Percentiles rank a stretch among this genome's conserved stretches.
Evolutionary conservation across 2,888 invertebrate species (phyloP).

Genomic region (Hemaris fuciformis): DNA sequence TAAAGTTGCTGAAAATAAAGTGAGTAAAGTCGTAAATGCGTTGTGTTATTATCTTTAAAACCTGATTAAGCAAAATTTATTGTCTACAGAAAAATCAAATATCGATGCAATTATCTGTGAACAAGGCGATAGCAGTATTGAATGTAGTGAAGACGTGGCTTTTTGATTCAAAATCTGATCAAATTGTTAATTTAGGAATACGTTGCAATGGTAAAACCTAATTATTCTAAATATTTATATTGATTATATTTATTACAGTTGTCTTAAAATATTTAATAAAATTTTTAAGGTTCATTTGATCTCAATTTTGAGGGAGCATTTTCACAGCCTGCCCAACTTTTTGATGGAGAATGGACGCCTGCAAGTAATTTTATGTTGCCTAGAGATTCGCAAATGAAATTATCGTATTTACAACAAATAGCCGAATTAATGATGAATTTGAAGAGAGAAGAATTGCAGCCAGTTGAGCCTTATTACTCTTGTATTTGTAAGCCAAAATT

Average conservation of each 20-base stretch:
- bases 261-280: no score
- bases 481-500: slow-evolving; percentile 49
- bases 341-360: slow-evolving; percentile 70
- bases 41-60: neutral
- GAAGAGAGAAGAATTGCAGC: slow-evolving; percentile 47
- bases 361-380: slow-evolving; percentile 57
- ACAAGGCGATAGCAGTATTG: slow-evolving; percentile 63
- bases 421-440: slow-evolving; percentile 49
- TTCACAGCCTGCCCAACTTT: slow-evolving; percentile 79
- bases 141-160: slow-evolving; percentile 79
- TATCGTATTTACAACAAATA: slow-evolving; percentile 59
- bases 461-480: slow-evolving; percentile 40
- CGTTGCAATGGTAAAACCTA: slow-evolving; percentile 73
- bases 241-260: no score
- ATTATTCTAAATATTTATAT: neutral
- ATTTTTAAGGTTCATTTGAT: slow-evolving; percentile 76
- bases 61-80: neutral
- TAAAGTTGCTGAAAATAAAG: slow-evolving; percentile 58
- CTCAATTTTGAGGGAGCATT: slow-evolving; percentile 76
- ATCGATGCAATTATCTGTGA: slow-evolving; percentile 33
- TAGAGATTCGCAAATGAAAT: slow-evolving; percentile 56
- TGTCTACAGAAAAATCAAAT: slow-evolving; percentile 37
- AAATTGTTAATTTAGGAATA: slow-evolving; percentile 78
- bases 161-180: slow-evolving; percentile 50
- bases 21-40: slow-evolving; percentile 30